phyloP scores from a whole-genome alignment of 2,113 vertebrate genomes.

The Thinocorus orbignyianus region DNA sequence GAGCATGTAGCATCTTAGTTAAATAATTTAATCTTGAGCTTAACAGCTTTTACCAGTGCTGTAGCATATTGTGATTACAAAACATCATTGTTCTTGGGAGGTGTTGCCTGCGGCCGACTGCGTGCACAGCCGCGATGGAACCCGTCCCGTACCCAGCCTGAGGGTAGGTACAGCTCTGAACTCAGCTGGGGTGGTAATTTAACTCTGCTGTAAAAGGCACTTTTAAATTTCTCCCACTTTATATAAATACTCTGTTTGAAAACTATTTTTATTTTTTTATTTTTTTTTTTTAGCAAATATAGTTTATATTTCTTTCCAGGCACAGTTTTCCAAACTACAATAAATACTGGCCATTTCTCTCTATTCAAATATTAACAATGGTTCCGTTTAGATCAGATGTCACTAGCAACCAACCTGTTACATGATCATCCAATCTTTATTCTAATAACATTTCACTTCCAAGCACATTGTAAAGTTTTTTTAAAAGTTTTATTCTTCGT shows the following conservation, averaged over 20 bases:
- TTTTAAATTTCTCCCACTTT: neutral
- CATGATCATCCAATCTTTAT: neutral
- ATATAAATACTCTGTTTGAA: neutral
- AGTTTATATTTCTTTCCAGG: neutral
- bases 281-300: neutral
- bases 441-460: neutral
- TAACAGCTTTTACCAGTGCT: neutral
- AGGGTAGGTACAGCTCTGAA: neutral
- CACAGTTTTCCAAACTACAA: neutral
- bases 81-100: neutral
- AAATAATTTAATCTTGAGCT: neutral
- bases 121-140: accelerated
- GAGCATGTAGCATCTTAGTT: neutral
- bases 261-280: neutral
- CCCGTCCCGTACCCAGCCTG: accelerated
- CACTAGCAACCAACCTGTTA: neutral
- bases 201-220: neutral
- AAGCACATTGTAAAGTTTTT: neutral
- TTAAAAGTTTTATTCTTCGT: neutral
- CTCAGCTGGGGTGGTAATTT: too few relatives aligned
- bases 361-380: neutral
- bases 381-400: neutral
- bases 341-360: neutral
- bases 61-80: neutral
- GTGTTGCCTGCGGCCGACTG: neutral